Conservation (phyloP, 1,140 invertebrate genomes). For the Cotesia chilonis region DNA sequence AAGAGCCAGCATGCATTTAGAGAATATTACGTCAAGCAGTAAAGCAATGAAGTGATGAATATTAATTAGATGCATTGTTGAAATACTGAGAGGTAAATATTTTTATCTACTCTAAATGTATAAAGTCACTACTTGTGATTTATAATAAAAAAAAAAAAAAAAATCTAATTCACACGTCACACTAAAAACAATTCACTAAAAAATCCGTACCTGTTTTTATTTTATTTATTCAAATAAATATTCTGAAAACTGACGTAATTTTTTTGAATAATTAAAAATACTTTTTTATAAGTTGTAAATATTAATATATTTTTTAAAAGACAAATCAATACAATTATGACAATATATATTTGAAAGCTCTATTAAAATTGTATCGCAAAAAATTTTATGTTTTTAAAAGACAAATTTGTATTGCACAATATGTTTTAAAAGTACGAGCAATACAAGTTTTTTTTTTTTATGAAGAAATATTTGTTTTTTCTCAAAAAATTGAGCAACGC, state of each 20-base stretch:
- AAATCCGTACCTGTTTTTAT: too few relatives aligned
- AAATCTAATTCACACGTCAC: too few relatives aligned
- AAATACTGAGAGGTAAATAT: too few relatives aligned
- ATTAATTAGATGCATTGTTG: constrained; percentile 1
- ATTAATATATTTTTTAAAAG: constrained; percentile 47
- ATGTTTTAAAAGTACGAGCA: constrained; percentile 24
- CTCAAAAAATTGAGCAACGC: neutral
- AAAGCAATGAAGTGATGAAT: neutral
- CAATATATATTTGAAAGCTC: constrained; percentile 46
- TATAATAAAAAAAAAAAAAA: too few relatives aligned
- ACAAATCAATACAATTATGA: constrained; percentile 51
- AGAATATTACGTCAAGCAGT: too few relatives aligned
- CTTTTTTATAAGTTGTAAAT: constrained; percentile 24
- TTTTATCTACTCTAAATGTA: too few relatives aligned
- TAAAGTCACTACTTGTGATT: too few relatives aligned
- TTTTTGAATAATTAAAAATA: neutral
- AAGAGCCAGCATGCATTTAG: too few relatives aligned
- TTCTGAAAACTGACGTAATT: constrained; percentile 22
- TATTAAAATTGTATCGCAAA: constrained; percentile 51
- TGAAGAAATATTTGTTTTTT: neutral
- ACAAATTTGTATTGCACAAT: constrained; percentile 49
- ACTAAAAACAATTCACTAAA: too few relatives aligned
- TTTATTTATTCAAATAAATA: neutral
- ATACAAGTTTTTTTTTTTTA: constrained; percentile 7
- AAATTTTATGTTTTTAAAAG: constrained; percentile 26